A percentile compares a stretch with the other conserved stretches of the same genome.
phyloP scores from a whole-genome alignment of 2,113 vertebrate species.

The Gambusia holbrooki region DNA sequence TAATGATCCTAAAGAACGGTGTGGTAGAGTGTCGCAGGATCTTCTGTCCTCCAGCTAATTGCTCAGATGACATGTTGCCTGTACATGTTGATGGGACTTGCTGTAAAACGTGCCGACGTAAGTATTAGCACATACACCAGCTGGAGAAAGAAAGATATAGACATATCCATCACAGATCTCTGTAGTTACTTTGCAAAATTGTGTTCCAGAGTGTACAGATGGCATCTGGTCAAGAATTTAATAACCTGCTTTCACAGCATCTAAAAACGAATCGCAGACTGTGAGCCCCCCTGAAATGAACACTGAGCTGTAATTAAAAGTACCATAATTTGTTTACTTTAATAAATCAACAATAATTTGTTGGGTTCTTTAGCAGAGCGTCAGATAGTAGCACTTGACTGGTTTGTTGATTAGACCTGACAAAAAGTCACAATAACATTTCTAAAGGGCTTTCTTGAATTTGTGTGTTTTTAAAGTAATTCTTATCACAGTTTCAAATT shows the following conservation, averaged over 20 bases:
- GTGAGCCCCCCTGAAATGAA: neutral
- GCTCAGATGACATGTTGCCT: conserved; percentile 86
- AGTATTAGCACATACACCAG: conserved; percentile 64
- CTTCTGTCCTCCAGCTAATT: conserved; percentile 87
- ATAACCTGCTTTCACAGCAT: neutral
- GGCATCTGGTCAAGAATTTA: neutral
- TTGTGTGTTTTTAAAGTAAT: neutral
- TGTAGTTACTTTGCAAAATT: neutral
- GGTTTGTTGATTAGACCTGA: neutral
- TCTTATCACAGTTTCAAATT: neutral
- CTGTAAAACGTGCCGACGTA: conserved; percentile 92
- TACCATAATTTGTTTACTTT: neutral
- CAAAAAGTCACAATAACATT: neutral
- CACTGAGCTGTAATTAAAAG: neutral
- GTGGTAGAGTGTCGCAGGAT: conserved; percentile 90
- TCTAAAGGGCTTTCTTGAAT: neutral
- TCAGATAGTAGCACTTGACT: neutral
- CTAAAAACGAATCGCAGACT: neutral
- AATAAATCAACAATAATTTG: neutral
- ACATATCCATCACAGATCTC: neutral
- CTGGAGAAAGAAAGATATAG: too few species aligned
- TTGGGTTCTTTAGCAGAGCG: neutral
- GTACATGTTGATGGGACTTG: conserved; percentile 87
- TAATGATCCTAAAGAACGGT: conserved; percentile 83
- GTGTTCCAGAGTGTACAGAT: neutral